phyloP scores from a whole-genome alignment of 2,797 vertebrate genomes.

The Pachyuromys duprasi region DNA sequence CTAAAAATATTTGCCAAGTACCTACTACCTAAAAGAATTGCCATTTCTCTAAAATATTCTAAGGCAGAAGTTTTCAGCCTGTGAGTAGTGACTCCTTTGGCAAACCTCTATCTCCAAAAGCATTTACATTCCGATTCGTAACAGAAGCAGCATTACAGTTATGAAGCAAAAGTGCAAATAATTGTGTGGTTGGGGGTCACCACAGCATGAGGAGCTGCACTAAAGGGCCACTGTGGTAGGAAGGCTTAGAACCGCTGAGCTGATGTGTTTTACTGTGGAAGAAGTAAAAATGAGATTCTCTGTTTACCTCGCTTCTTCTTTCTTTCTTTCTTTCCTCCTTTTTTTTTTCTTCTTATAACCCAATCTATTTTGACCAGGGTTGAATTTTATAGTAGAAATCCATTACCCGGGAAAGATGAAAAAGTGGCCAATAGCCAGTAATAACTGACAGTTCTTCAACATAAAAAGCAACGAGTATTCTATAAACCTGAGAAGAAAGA shows the following conservation, averaged over 20 bases:
- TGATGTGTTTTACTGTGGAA: conserved; percentile 46
- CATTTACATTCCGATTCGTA: background rate
- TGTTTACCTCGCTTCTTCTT: conserved; percentile 55
- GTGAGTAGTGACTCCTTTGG: too few relatives aligned
- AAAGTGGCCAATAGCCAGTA: conserved; percentile 56
- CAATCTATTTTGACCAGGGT: conserved; percentile 68
- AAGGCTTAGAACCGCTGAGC: background rate
- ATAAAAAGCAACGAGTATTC: conserved; percentile 67
- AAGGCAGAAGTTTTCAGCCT: background rate
- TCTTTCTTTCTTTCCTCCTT: background rate
- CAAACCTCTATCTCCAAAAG: too few relatives aligned
- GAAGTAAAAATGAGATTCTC: conserved; percentile 68
- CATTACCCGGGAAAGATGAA: conserved; percentile 74
- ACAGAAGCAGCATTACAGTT: background rate
- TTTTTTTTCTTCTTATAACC: conserved; percentile 54
- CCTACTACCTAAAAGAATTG: conserved; percentile 32
- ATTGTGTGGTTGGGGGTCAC: background rate
- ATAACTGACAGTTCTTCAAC: conserved; percentile 74
- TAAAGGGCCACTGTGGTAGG: background rate
- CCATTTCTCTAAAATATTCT: conserved; percentile 33
- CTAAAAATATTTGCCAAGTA: conserved; percentile 73
- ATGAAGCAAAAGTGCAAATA: too few relatives aligned
- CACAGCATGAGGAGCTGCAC: background rate
- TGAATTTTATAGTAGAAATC: conserved; percentile 79
- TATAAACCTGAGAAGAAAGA: conserved; percentile 65